Conservation (phyloP, 2,888 invertebrate genomes). For the Endotricha flammealis region DNA sequence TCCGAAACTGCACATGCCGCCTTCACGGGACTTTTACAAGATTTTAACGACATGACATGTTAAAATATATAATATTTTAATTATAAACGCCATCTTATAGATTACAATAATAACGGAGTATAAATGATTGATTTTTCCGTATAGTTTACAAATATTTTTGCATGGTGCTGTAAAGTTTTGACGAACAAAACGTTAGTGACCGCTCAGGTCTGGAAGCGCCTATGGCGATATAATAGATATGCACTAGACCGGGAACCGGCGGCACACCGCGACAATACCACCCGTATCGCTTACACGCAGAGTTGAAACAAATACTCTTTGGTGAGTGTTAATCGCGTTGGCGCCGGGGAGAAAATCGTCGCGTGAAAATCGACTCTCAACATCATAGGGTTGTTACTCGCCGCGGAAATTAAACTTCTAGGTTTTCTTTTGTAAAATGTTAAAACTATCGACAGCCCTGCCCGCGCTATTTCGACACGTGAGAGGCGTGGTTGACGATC, state of each 20-base stretch:
- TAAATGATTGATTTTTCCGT: no score
- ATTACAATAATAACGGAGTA: no score
- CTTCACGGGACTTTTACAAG: no score
- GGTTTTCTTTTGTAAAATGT: no score
- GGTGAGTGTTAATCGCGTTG: conserved; percentile 63
- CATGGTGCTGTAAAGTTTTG: no score
- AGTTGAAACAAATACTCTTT: conserved; percentile 63
- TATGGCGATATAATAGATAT: conserved; percentile 67
- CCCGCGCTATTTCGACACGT: conserved; percentile 52
- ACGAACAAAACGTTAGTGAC: no score
- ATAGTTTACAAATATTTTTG: no score
- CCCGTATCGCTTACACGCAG: conserved; percentile 67
- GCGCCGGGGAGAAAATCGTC: conserved; percentile 65
- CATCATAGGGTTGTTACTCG: conserved; percentile 14
- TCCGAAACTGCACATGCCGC: no score
- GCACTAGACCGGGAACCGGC: conserved; percentile 67
- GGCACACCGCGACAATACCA: conserved; percentile 62
- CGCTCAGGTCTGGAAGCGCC: conserved; percentile 23
- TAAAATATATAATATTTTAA: no score
- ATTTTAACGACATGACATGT: no score
- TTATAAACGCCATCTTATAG: no score
- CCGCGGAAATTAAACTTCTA: neutral
- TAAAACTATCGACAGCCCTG: conserved; percentile 30
- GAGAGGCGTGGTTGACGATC: conserved; percentile 53
- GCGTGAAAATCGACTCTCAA: conserved; percentile 54